phyloP scores from a whole-genome alignment of 2,888 invertebrate genomes.

The Melieria crassipennis region DNA sequence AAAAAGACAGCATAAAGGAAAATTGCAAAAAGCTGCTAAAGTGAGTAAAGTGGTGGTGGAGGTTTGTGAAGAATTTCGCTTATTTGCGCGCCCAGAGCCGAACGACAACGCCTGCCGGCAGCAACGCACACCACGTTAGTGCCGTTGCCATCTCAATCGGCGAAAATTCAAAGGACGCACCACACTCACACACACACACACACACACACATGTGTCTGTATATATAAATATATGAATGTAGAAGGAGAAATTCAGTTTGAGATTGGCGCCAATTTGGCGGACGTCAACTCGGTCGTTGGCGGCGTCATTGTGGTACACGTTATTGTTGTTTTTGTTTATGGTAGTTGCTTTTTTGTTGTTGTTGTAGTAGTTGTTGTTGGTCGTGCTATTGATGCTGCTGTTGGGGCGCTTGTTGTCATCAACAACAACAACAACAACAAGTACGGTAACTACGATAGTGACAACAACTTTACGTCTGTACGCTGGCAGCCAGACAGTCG shows the following conservation, averaged over 20 bases:
- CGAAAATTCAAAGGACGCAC: neutral
- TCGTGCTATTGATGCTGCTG: constrained; percentile 2
- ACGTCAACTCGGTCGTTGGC: constrained; percentile 30
- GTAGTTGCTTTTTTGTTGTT: constrained; percentile 10
- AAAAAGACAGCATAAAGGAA: neutral
- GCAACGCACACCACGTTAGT: neutral
- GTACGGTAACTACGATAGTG: neutral
- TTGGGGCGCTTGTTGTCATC: too few species aligned
- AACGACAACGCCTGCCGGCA: neutral
- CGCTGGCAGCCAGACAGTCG: neutral
- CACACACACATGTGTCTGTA: neutral
- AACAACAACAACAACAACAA: neutral
- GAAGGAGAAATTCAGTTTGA: constrained; percentile 19
- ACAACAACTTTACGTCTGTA: neutral
- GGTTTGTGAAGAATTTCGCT: neutral
- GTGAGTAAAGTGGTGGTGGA: neutral
- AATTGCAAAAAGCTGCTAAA: neutral
- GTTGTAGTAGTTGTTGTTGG: constrained; percentile 15
- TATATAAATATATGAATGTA: neutral
- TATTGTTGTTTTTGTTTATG: constrained; percentile 3
- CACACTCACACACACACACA: neutral
- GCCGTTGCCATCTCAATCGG: neutral
- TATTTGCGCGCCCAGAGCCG: neutral
- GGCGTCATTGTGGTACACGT: constrained; percentile 7
- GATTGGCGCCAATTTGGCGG: constrained; percentile 35